Base-by-base conservation (phyloP, 2,113 vertebrate species). In the Rhabdornis inornatus region DNA sequence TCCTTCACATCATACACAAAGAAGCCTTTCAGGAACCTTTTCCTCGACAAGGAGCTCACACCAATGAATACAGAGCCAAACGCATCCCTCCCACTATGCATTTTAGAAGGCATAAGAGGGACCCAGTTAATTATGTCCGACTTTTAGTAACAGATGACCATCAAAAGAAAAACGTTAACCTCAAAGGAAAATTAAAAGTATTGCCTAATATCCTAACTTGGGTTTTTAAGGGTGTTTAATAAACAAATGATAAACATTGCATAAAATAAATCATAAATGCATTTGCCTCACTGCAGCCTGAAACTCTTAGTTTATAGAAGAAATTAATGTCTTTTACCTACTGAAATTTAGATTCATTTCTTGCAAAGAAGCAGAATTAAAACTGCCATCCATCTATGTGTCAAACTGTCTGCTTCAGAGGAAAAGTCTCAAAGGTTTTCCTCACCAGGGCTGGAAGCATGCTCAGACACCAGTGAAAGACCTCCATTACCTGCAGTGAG, bases 381-480 rank as follows among this genome's bases (percentile, higher is more conserved):
- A 91, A 77, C 30, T 42, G 50, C 25, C 23, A 68, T 59, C n/a
- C 23, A 68, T 59, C 66, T 31, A 5, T 3, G 1, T 75, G 25
- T 22, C 59, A 81, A 74, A 61, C 18, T 2, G 2, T 6, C 49
- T 64, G 28, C 28, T 86, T 71, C 64, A 55, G 60, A 91, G 45
- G n/a, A 61, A 83, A 83, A 83, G 8, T 37, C 80, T 76, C 47
- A 16, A 31, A 85, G n/a, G 4, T 28, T 28, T 63, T 84, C 55
- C 70, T 87, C 49, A 19, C 4, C 16, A 44, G 40, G 70, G 35
- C 70, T 83, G 56, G 63, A 63, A 55, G 35, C 25, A 45, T 0
- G 0, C 22, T 56, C 2, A 2, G 50, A 81, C 50, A 57, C 9
- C 42, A 59, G 19, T 1, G 11, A 52, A 63, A 66, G 6, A 28